Base-by-base conservation (phyloP, 1,140 invertebrate species). In the Caenorhabditis briggsae region DNA sequence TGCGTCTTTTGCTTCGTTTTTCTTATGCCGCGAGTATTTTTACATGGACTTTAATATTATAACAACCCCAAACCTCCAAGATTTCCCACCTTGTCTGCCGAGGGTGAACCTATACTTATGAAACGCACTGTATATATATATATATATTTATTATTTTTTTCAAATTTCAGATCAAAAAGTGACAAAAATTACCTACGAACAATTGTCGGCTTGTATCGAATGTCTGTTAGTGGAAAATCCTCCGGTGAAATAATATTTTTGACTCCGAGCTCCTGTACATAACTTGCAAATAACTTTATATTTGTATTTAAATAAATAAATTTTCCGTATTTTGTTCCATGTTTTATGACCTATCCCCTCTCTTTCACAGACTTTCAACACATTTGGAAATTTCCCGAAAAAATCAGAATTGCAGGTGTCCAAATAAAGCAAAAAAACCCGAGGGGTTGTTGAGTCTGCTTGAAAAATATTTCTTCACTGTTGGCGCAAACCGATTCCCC, bases 161-260 rank as follows among this genome's bases (percentile, higher is more conserved):
- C 9, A 23, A 56, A 8, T 50, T 70, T 23, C 58, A 85, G 84
- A 85, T n/a, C 84, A 85, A 50, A 64, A 65, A 53, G 53, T 85
- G n/a, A 64, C 61, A 33, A 12, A 23, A 43, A 50, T 85, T 2
- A 85, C 84, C 3, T 85, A 85, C 64, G 84, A 85, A 12, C 84
- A 85, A 65, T n/a, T 85, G 65, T 25, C 84, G 2, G 84, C 84
- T 6, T 53, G 64, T 18, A 56, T 85, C 5, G 46, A 70, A 50
- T 74, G 61, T 48, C 50, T 85, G 6, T 20, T 78, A 20, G n/a
- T 14, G 6, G 70, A 50, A n/a, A 78, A 78, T 50, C 70, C 70
- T n/a, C 46, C 70, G 33, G 70, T 53, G n/a, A 78, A 74, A 33
- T 65, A 65, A 65, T 20, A 33, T 46, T 16, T 18, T 33, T 46